Percentiles rank a stretch among this genome's conserved stretches.
Conservation (phyloP, 2,113 vertebrate genomes). For the Calonectris borealis region DNA sequence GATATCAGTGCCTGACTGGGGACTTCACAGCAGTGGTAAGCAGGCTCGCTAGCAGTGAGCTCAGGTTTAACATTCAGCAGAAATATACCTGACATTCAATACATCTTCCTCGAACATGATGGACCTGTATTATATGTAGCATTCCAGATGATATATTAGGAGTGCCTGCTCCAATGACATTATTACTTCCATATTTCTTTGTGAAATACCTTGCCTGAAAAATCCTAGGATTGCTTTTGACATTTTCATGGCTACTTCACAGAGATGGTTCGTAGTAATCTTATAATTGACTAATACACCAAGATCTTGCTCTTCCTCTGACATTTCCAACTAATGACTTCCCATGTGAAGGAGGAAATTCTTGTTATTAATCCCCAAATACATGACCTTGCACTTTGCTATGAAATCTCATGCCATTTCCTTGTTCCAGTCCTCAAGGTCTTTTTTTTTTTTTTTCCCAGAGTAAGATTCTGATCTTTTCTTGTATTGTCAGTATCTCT, state of each 20-base stretch:
- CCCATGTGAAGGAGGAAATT: conserved; percentile 16
- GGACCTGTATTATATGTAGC: conserved; percentile 35
- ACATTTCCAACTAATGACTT: conserved; percentile 63
- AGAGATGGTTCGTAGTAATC: conserved; percentile 48
- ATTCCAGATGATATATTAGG: conserved; percentile 61
- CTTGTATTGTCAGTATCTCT: background rate
- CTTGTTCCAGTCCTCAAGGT: background rate
- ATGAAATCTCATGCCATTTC: conserved; percentile 3
- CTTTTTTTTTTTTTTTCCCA: background rate
- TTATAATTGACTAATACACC: conserved; percentile 64
- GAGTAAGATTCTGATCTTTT: background rate
- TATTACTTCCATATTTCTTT: conserved; percentile 68
- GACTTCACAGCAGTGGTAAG: background rate
- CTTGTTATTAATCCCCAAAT: conserved; percentile 46
- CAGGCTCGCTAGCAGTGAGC: background rate
- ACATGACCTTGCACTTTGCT: conserved; percentile 23
- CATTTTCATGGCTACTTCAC: conserved; percentile 66
- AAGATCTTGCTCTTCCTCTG: conserved; percentile 55
- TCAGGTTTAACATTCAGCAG: conserved; percentile 21
- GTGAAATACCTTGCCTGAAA: conserved; percentile 55
- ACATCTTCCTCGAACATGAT: conserved; percentile 36
- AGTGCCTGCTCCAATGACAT: conserved; percentile 54
- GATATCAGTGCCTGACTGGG: background rate
- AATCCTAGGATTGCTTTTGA: conserved; percentile 64
- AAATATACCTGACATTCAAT: conserved; percentile 52